Conservation (phyloP, 2,113 vertebrate genomes). For the Bagarius yarrelli region DNA sequence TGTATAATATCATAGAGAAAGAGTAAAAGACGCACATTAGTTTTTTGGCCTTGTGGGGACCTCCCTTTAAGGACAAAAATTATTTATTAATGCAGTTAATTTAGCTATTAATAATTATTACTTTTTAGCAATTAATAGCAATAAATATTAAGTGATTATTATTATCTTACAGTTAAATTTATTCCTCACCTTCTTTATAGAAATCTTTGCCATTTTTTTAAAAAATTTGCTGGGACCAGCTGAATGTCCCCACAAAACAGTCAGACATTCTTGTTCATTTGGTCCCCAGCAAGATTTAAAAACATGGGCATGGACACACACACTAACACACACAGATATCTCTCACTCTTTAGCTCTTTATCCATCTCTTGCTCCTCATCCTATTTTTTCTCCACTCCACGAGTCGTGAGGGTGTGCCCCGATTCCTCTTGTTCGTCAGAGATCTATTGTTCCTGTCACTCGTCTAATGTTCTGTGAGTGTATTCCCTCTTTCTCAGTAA, state of each 20-base stretch:
- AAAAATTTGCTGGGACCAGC: background rate
- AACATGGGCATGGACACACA: conserved; percentile 36
- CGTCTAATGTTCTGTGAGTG: conserved; percentile 65
- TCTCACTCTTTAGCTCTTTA: conserved; percentile 51
- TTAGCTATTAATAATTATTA: too few species aligned
- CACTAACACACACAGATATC: background rate
- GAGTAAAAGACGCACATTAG: background rate
- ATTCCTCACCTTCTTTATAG: background rate
- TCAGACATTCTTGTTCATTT: background rate
- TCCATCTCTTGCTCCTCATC: conserved; percentile 59
- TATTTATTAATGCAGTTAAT: background rate
- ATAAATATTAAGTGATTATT: too few species aligned
- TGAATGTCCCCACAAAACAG: background rate
- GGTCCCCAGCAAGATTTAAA: background rate
- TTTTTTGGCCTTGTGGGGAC: background rate
- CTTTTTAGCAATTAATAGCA: too few species aligned
- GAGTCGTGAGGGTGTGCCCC: conserved; percentile 56
- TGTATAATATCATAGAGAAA: background rate
- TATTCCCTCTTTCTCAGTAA: conserved; percentile 72
- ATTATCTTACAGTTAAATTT: background rate
- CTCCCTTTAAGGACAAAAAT: background rate
- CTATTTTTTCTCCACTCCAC: conserved; percentile 55
- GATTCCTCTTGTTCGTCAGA: conserved; percentile 58
- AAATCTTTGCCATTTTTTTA: background rate
- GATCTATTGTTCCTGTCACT: conserved; percentile 69